These are phyloP conservation scores for Falco naumanni DNA, from an alignment of 2,797 vertebrate species.

Conservation along the genomic window DNA sequence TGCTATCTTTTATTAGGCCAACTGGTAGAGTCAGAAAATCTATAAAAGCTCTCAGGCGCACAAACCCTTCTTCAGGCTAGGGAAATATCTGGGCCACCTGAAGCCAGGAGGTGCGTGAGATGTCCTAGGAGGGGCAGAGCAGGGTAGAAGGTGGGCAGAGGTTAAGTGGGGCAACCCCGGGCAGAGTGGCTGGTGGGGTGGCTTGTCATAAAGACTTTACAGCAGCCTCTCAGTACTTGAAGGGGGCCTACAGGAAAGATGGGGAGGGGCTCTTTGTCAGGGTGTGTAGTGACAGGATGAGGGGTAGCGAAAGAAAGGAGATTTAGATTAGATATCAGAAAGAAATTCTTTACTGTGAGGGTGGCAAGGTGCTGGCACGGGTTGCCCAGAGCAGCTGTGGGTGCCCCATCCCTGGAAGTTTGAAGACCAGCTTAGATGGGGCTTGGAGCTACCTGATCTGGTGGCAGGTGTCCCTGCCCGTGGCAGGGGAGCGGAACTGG, in stretches of 20 bases:
- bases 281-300: accelerated
- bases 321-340: accelerated
- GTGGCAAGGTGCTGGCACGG: accelerated
- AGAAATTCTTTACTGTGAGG: background rate
- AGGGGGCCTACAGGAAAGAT: background rate
- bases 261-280: background rate
- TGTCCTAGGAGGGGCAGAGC: background rate
- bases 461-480: background rate
- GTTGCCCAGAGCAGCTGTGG: background rate
- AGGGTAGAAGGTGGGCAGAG: background rate
- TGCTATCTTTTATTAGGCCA: slow-evolving; percentile 1
- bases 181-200: background rate
- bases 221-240: background rate
- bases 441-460: too few species aligned
- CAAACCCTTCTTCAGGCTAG: background rate
- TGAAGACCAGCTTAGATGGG: accelerated
- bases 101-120: background rate
- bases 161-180: background rate
- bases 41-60: background rate
- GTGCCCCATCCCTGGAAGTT: accelerated
- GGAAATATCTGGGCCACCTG: background rate
- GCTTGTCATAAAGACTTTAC: background rate
- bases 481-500: accelerated
- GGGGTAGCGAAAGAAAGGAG: accelerated
- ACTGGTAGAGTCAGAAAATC: slow-evolving; percentile 54